These are phyloP conservation scores for Neosilurus mollespiculum DNA, from an alignment of 2,797 vertebrate genomes.

Conservation along the genomic window DNA sequence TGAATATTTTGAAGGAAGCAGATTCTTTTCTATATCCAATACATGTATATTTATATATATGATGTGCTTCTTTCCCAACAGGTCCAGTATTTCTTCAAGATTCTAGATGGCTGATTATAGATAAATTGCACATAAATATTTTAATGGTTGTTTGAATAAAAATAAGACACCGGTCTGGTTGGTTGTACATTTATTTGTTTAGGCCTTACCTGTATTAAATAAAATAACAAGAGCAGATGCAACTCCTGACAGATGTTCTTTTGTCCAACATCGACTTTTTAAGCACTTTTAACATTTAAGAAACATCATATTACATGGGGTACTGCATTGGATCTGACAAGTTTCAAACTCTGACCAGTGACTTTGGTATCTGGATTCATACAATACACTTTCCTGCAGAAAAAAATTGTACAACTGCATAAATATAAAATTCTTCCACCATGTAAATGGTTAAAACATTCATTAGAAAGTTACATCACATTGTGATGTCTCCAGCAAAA, in stretches of 20 bases:
- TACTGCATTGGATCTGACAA: constrained; percentile 95
- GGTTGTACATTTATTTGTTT: constrained; percentile 80
- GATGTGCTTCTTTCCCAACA: constrained; percentile 58
- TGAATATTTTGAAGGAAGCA: too few relatives aligned
- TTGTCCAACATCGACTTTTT: constrained; percentile 90
- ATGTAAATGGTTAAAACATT: constrained; percentile 99
- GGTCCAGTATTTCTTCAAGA: constrained; percentile 98
- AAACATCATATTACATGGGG: constrained; percentile 94
- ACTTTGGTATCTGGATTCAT: constrained; percentile 99
- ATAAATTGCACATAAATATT: constrained; percentile 55
- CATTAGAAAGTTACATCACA: constrained; percentile 94
- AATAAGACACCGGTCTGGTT: constrained; percentile 66
- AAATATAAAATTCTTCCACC: constrained; percentile 99
- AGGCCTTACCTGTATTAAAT: constrained; percentile 93
- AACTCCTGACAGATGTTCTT: constrained; percentile 89
- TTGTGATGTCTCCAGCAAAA: constrained; percentile 87
- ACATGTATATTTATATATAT: background rate
- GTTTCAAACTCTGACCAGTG: constrained; percentile 91
- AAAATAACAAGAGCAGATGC: constrained; percentile 91
- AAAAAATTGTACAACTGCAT: constrained; percentile 99
- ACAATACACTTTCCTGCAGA: constrained; percentile 92
- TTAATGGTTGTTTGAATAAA: constrained; percentile 57
- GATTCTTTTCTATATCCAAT: too few relatives aligned
- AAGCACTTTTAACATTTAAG: constrained; percentile 81
- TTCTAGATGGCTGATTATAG: constrained; percentile 76